These are phyloP conservation scores for Sarcoramphus papa DNA, from an alignment of 2,797 vertebrate genomes.

Conservation along the genomic window DNA sequence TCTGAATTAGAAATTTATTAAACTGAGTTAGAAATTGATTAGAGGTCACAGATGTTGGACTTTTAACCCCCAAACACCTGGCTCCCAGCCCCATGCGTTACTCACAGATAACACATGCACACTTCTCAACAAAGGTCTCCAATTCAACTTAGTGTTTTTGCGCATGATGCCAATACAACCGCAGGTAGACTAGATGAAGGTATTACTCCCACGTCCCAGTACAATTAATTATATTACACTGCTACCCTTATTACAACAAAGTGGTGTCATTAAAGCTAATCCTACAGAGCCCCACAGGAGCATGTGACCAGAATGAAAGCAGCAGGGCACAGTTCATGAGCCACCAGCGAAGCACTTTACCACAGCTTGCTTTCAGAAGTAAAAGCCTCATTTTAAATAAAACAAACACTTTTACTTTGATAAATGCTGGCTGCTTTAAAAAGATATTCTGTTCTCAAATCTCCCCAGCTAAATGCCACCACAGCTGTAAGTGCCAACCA, in stretches of 20 bases:
- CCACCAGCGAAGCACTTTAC: constrained; percentile 27
- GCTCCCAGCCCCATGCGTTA: background rate
- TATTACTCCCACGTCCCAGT: background rate
- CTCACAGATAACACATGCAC: rapidly evolving
- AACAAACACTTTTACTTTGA: constrained; percentile 50
- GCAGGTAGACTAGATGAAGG: background rate
- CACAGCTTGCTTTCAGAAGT: constrained; percentile 31
- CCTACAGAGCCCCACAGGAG: constrained; percentile 15
- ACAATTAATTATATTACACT: background rate
- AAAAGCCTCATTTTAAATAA: constrained; percentile 54
- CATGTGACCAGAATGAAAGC: background rate
- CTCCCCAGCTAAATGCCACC: constrained; percentile 49
- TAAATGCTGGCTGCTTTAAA: constrained; percentile 55
- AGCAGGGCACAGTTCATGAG: constrained; percentile 29
- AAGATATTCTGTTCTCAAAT: constrained; percentile 42
- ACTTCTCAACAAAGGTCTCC: background rate
- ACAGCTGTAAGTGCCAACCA: constrained; percentile 48
- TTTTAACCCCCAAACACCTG: background rate
- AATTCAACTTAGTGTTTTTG: rapidly evolving
- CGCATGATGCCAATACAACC: background rate
- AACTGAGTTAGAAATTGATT: background rate
- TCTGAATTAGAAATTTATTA: background rate
- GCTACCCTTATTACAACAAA: constrained; percentile 10
- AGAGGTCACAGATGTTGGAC: background rate
- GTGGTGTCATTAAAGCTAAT: constrained; percentile 44